Percentiles rank a stretch among this genome's conserved stretches.
Conservation (phyloP, 2,888 invertebrate species). For the Cerastoderma edule region DNA sequence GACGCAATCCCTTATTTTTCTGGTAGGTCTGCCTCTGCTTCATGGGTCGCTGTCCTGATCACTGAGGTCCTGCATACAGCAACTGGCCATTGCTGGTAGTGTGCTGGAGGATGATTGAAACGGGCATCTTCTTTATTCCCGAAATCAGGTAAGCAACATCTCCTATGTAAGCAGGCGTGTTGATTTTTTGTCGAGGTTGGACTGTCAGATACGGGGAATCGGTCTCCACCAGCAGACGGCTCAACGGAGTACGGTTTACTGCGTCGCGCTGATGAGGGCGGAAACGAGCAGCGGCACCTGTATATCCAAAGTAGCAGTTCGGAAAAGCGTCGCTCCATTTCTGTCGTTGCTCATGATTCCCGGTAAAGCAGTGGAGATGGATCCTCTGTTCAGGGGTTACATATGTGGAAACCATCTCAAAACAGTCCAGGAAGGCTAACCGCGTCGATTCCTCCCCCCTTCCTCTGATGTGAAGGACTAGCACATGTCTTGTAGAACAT, state of each 20-base stretch:
- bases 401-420: constrained; percentile 4
- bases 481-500: too few relatives aligned
- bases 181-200: constrained; percentile 3
- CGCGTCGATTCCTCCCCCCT: too few relatives aligned
- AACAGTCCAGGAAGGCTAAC: constrained; percentile 8
- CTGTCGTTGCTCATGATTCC: not conserved
- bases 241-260: not conserved
- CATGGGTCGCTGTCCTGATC: too few relatives aligned
- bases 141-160: constrained; percentile 7
- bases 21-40: too few relatives aligned
- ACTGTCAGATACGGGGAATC: constrained; percentile 23
- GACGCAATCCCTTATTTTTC: too few relatives aligned
- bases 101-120: not conserved
- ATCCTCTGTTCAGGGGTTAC: constrained; percentile 17
- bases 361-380: constrained; percentile 24
- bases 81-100: constrained; percentile 13
- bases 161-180: constrained; percentile 19
- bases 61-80: constrained; percentile 11
- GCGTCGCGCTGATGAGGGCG: constrained; percentile 7
- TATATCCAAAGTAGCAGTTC: constrained; percentile 25
- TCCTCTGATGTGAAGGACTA: too few relatives aligned
- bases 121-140: not conserved
- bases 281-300: constrained; percentile 9
- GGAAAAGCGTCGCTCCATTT: constrained; percentile 27
- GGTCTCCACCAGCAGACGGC: constrained; percentile 15